Conservation (phyloP, 37 sponge, comb jelly and placozoan genomes). For the Dysidea cf. avara region DNA sequence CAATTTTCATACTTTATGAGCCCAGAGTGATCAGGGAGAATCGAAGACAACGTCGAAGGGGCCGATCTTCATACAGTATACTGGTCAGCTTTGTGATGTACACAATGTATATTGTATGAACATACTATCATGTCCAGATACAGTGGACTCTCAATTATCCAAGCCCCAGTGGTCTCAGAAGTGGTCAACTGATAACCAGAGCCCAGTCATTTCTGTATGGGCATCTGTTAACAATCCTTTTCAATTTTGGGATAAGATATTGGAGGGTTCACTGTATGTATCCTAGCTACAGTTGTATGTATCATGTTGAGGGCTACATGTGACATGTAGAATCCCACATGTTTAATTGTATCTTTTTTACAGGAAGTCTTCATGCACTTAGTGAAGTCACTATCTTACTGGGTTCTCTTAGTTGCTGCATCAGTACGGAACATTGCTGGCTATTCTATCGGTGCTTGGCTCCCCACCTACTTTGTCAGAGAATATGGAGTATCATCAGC, state of each 20-base stretch:
- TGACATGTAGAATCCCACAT: too few relatives aligned
- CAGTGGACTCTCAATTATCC: too few relatives aligned
- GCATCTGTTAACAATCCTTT: too few relatives aligned
- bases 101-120: too few relatives aligned
- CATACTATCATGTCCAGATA: too few relatives aligned
- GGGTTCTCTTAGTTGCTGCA: constrained; percentile 66
- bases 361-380: constrained; percentile 69
- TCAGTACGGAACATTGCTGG: constrained; percentile 88
- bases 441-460: constrained; percentile 86
- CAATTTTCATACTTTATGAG: constrained; percentile 62
- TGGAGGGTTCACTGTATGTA: too few relatives aligned
- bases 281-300: too few relatives aligned
- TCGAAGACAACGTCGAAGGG: constrained; percentile 37
- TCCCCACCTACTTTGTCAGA: constrained; percentile 70
- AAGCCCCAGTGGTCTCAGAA: too few relatives aligned
- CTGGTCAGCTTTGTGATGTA: constrained; percentile 36
- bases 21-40: constrained; percentile 52
- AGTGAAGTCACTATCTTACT: constrained; percentile 56
- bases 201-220: too few relatives aligned
- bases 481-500: constrained; percentile 34
- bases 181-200: too few relatives aligned
- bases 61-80: constrained; percentile 50
- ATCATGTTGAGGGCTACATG: too few relatives aligned
- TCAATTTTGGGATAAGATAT: too few relatives aligned
- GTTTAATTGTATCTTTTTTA: neutral